Evolutionary conservation across 2,113 vertebrate species (phyloP).

Genomic region (Chunga burmeisteri): DNA sequence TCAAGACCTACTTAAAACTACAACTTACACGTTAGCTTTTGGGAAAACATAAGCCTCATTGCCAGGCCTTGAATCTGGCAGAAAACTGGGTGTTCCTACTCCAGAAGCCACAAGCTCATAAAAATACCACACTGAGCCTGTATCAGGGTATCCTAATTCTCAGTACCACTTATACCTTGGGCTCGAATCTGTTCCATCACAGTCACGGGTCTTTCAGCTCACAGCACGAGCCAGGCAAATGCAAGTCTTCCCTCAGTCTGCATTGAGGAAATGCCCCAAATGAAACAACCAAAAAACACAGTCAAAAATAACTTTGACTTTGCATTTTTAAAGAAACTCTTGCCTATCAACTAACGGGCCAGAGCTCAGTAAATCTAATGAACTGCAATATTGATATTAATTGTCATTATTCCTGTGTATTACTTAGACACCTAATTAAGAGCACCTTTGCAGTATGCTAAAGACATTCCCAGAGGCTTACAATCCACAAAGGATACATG

Average conservation of each 20-base stretch:
- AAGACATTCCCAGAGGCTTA: neutral
- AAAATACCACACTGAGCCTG: neutral
- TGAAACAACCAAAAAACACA: neutral
- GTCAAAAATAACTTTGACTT: neutral
- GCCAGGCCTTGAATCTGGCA: neutral
- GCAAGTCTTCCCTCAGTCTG: neutral
- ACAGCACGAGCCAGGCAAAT: neutral
- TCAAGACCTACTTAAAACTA: neutral
- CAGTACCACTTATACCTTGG: neutral
- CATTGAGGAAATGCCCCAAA: neutral
- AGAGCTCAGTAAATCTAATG: conserved; percentile 2
- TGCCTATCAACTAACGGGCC: neutral
- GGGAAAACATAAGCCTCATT: neutral
- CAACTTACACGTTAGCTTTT: neutral
- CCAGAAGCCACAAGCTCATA: neutral
- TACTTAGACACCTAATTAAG: neutral
- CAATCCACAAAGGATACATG: neutral
- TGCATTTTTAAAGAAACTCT: neutral
- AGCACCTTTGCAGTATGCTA: neutral
- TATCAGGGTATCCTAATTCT: neutral
- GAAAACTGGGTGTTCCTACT: neutral
- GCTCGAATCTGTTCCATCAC: neutral
- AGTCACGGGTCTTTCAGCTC: neutral
- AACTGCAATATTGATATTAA: neutral
- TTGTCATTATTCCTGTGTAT: neutral